Evolutionary conservation across 1,140 invertebrate species (phyloP).

Genomic region (Campoletis sonorensis): DNA sequence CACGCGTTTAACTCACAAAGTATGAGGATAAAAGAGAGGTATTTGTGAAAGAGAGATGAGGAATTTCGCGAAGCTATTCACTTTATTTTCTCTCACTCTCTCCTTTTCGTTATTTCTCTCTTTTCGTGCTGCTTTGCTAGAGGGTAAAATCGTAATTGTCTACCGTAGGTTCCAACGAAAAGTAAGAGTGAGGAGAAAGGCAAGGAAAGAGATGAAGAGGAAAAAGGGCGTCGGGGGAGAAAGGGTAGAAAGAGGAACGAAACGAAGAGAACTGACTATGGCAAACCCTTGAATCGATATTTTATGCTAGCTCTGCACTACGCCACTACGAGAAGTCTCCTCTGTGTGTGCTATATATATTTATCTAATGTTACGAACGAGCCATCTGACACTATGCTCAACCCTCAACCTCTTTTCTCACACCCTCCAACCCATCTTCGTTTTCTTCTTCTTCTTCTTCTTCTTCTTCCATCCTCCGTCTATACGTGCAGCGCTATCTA

Average conservation of each 20-base stretch:
- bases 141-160: conserved; percentile 39
- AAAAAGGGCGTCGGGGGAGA: background rate
- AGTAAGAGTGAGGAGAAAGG: background rate
- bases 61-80: conserved; percentile 9
- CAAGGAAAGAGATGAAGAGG: background rate
- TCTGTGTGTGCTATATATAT: conserved; percentile 26
- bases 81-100: conserved; percentile 8
- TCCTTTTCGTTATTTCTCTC: conserved; percentile 1
- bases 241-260: conserved; percentile 9
- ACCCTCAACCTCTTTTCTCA: background rate
- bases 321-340: conserved; percentile 11
- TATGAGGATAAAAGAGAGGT: conserved; percentile 22
- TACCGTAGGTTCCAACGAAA: background rate
- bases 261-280: conserved; percentile 29
- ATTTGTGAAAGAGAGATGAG: conserved; percentile 37
- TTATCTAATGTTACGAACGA: conserved; percentile 43
- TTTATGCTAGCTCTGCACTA: conserved; percentile 26
- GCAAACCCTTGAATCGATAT: conserved; percentile 20
- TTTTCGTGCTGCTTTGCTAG: background rate
- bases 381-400: conserved; percentile 30
- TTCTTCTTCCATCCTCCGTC: background rate
- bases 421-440: background rate
- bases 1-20: background rate
- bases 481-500: background rate
- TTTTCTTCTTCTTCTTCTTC: background rate